Conservation (phyloP, 2,797 vertebrate species). For the Setipinna tenuifilis region DNA sequence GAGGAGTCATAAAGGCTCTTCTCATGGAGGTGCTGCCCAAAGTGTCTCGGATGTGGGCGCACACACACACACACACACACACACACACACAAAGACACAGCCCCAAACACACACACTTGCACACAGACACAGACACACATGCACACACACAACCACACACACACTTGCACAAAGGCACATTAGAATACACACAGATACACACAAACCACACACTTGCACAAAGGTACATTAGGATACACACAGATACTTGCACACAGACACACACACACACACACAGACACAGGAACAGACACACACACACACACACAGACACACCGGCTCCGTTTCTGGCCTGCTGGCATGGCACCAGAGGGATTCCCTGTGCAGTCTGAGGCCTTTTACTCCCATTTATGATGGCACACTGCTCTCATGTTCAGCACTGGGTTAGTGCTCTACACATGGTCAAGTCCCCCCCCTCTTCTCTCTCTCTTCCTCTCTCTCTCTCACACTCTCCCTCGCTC, state of each 20-base stretch:
- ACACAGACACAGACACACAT: too few relatives aligned
- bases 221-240: too few relatives aligned
- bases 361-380: background rate
- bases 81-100: too few relatives aligned
- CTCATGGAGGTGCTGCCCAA: background rate
- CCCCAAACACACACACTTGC: background rate
- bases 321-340: background rate
- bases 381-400: background rate
- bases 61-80: too few relatives aligned
- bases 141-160: too few relatives aligned
- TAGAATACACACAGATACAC: too few relatives aligned
- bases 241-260: too few relatives aligned
- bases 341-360: background rate
- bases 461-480: background rate
- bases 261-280: too few relatives aligned
- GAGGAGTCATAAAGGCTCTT: background rate
- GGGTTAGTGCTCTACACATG: background rate
- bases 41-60: background rate
- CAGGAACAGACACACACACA: too few relatives aligned
- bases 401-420: background rate
- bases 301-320: too few relatives aligned
- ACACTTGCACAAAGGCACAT: too few relatives aligned
- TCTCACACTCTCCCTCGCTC: too few relatives aligned
- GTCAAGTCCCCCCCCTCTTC: background rate
- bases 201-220: background rate